Evolutionary conservation across 2,113 vertebrate species (phyloP), one percentile per base, ranked within the genome.

Genomic region (Uria lomvia): DNA sequence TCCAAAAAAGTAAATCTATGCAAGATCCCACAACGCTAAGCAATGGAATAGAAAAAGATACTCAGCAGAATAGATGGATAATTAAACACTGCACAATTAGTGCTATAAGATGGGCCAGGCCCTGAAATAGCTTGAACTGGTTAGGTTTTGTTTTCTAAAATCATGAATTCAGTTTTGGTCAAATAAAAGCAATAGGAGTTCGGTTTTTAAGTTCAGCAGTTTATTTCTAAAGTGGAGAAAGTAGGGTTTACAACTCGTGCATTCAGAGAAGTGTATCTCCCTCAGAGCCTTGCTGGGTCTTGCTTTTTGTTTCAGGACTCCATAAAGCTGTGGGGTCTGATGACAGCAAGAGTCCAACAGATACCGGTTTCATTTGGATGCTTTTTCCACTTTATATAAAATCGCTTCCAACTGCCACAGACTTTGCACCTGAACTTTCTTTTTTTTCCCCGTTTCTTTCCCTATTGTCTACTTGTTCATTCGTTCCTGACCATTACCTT

Each of bases 381-480:
- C 23, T 68, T 86, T 68, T 60, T 58, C 34, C 1, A 29, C 23
- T 72, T 82, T 9, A 36, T 60, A 29, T 50, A 43, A 76, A 93
- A 40, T 36, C 1, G 0, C 34, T 83, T 86, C 67, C 50, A 80
- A 53, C 21, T 60, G 15, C 13, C 13, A 58, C 42, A 65, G 77
- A 47, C 38, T 77, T 74, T n/a, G n/a, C 24, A 49, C 19, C 23
- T 78, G 50, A 20, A 67, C 36, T 78, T 62, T n/a, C 47, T 53
- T 62, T 20, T 8, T 13, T 1, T 8, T 7, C 3, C 2, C 5
- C 0, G 1, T 32, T 59, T 63, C 30, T 47, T 78, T 52, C 34
- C 22, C 73, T 81, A 4, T 17, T 38, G 22, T 67, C 77, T 59
- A 15, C 34, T 63, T 79, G 23, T 60, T 88, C 14, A 19, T 83